These are phyloP conservation scores for Drosophila miranda DNA, from an alignment of 1,140 invertebrate genomes.

Conservation along the genomic window DNA sequence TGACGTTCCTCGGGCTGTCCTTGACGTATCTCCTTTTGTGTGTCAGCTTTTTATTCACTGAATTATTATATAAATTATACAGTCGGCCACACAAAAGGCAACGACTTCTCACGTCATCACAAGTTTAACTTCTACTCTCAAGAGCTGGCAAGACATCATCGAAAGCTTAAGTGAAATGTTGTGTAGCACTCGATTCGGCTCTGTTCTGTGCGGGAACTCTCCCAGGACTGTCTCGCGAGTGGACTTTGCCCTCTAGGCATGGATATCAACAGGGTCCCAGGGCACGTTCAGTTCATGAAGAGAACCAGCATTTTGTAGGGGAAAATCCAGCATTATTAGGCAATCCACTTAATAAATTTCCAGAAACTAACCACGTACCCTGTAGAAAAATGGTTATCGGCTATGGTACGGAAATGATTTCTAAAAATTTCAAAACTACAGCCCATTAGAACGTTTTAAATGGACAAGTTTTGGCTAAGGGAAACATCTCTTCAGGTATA, in stretches of 20 bases:
- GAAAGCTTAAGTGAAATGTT: conserved; percentile 36
- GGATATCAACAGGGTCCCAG: background rate
- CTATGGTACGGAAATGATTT: too few relatives aligned
- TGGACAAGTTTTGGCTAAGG: too few relatives aligned
- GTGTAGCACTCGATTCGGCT: background rate
- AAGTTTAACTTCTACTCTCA: conserved; percentile 1
- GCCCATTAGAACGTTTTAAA: too few relatives aligned
- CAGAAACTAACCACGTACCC: too few relatives aligned
- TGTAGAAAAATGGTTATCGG: too few relatives aligned
- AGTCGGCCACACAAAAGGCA: conserved; percentile 27
- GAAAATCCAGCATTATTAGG: too few relatives aligned
- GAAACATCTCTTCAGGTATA: too few relatives aligned
- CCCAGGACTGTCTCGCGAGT: conserved; percentile 6
- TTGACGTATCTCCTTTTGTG: conserved; percentile 17
- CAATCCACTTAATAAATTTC: too few relatives aligned
- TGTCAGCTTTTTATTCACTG: conserved; percentile 12
- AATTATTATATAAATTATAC: conserved; percentile 74
- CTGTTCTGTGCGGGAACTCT: background rate
- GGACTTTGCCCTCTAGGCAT: background rate
- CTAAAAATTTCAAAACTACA: too few relatives aligned
- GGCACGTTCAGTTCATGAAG: conserved; percentile 13
- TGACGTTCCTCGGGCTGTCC: conserved; percentile 29
- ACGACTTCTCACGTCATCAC: conserved; percentile 18
- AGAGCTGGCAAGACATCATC: conserved; percentile 6
- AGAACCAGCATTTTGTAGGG: too few relatives aligned